Percentiles rank a stretch among this genome's conserved stretches.
phyloP scores from a whole-genome alignment of 2,888 invertebrate species.

The Agrilus mali region DNA sequence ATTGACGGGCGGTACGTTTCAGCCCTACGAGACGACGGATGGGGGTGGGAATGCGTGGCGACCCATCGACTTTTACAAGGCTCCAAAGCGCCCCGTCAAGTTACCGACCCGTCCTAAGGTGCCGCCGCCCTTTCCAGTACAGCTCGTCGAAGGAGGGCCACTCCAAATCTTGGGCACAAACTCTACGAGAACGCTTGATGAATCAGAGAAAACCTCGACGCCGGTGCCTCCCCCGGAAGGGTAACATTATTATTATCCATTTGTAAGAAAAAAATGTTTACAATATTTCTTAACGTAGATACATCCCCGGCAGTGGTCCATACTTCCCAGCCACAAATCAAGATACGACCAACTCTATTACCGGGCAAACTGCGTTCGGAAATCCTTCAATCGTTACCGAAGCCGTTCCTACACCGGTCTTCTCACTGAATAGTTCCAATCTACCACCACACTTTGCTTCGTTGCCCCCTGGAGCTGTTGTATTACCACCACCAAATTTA shows the following conservation, averaged over 20 bases:
- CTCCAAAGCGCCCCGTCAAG: slow-evolving; percentile 73
- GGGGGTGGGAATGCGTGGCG: slow-evolving; percentile 51
- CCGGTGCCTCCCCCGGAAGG: slow-evolving; percentile 33
- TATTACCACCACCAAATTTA: slow-evolving; percentile 33
- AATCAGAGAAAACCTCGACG: slow-evolving; percentile 36
- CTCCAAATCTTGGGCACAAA: slow-evolving; percentile 76
- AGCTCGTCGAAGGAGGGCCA: slow-evolving; percentile 74
- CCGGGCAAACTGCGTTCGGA: slow-evolving; percentile 53
- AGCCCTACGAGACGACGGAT: slow-evolving; percentile 36
- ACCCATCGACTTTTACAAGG: slow-evolving; percentile 73
- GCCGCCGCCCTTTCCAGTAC: slow-evolving; percentile 89
- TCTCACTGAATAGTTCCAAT: slow-evolving; percentile 25
- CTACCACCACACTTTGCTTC: slow-evolving; percentile 36
- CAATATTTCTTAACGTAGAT: slow-evolving; percentile 12
- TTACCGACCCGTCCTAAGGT: slow-evolving; percentile 70
- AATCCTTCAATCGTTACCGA: slow-evolving; percentile 50
- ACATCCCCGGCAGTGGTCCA: slow-evolving; percentile 36
- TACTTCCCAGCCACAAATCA: slow-evolving; percentile 45
- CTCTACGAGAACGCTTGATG: slow-evolving; percentile 59
- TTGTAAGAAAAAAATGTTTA: neutral
- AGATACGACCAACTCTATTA: slow-evolving; percentile 51
- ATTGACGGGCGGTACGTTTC: slow-evolving; percentile 64
- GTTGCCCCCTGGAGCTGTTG: slow-evolving; percentile 49
- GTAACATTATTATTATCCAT: slow-evolving; percentile 3
- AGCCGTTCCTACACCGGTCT: slow-evolving; percentile 42